These are phyloP conservation scores for Myzus persicae DNA, from an alignment of 1,140 invertebrate genomes.

Conservation along the genomic window DNA sequence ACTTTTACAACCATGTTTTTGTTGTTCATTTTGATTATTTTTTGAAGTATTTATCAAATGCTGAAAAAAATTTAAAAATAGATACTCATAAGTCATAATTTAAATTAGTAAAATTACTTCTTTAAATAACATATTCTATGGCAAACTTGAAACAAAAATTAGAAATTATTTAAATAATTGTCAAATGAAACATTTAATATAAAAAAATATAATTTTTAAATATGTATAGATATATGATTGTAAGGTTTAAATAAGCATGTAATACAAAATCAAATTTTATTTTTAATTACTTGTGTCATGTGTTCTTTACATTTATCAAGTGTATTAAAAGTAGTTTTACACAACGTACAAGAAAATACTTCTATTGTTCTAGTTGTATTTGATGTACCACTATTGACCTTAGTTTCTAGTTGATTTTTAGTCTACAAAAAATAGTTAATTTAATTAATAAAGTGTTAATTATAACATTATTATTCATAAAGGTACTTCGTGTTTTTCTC, in stretches of 20 bases:
- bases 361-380: conserved; percentile 41
- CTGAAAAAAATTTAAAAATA: not conserved
- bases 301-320: conserved; percentile 39
- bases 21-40: not conserved
- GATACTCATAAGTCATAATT: not conserved
- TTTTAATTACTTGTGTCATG: conserved; percentile 1
- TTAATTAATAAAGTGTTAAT: not conserved
- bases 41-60: conserved; percentile 17
- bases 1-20: not conserved
- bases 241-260: not conserved
- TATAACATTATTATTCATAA: not conserved
- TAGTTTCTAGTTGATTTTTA: conserved; percentile 19
- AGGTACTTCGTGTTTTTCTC: conserved; percentile 32
- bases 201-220: not conserved
- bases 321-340: conserved; percentile 38
- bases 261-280: not conserved
- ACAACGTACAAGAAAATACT: conserved; percentile 21
- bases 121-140: no score
- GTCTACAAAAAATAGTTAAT: not conserved
- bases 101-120: not conserved
- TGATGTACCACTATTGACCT: not conserved
- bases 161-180: not conserved
- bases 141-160: not conserved
- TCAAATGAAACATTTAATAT: not conserved
- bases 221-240: not conserved